These are phyloP conservation scores for Thecocarcelia acutangulata DNA, from an alignment of 2,888 invertebrate genomes.

Conservation along the genomic window DNA sequence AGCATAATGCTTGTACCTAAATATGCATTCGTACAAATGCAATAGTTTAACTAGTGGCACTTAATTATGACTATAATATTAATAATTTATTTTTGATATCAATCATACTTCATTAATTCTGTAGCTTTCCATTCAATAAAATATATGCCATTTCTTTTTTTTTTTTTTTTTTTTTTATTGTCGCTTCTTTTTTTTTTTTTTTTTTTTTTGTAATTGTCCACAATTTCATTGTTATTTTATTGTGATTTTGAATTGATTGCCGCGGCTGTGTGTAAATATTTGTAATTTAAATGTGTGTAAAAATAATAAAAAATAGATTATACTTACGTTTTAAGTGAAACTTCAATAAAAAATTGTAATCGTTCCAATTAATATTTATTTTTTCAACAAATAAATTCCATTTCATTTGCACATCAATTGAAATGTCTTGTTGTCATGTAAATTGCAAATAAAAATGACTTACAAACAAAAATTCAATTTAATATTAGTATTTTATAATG, in stretches of 20 bases:
- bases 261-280: neutral
- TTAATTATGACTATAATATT: constrained; percentile 18
- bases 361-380: constrained; percentile 42
- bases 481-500: too few relatives aligned
- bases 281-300: constrained; percentile 27
- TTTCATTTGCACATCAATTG: constrained; percentile 31
- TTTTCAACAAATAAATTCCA: constrained; percentile 23
- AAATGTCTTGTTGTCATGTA: constrained; percentile 18
- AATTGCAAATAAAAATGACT: constrained; percentile 9
- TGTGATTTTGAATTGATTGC: constrained; percentile 18
- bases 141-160: too few relatives aligned
- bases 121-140: constrained; percentile 35
- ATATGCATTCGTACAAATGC: neutral
- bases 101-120: neutral
- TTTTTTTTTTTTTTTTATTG: neutral
- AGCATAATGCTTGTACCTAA: neutral
- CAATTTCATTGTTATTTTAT: constrained; percentile 31
- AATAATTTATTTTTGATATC: constrained; percentile 8
- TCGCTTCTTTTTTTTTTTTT: neutral
- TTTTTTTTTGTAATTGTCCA: constrained; percentile 12
- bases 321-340: constrained; percentile 59
- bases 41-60: neutral
- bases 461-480: neutral
- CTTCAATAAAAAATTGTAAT: constrained; percentile 49
- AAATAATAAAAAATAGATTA: constrained; percentile 16